Base-by-base conservation (phyloP, 1,140 invertebrate genomes). In the Zaprionus davidi region DNA sequence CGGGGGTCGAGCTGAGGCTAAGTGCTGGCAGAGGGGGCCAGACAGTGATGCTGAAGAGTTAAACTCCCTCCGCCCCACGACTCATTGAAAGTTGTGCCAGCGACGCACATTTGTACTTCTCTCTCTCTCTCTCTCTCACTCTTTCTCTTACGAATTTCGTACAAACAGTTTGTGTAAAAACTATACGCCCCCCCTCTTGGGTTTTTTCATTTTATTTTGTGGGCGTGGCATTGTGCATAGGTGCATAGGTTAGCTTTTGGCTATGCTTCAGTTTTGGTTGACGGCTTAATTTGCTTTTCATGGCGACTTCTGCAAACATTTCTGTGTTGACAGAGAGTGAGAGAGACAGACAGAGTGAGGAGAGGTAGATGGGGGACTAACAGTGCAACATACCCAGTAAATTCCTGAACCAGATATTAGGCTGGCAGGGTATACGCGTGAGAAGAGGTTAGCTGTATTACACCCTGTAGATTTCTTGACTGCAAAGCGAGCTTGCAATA, bases 271-370 rank as follows among this genome's bases (percentile, higher is more conserved):
- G 34, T 75, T 87, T 78, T 34, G 11, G 65, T 69, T 64, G 66
- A 87, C 74, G 74, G 84, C 85, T 87, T 88, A 88, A 87, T 87
- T 87, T 87, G 74, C 71, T 83, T 87, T 87, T 76, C 81, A 88
- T 87, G 78, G 66, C 59, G 44, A 64, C 41, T 70, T 69, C 38
- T 55, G 69, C 68, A 78, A 68, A 78, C 53, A 57, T 36, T 41
- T 13, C n/a, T 46, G 20, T 12, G 46, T 51, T 51, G 46, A 51
- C 20, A 64, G 22, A 28, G 12, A 20, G 36, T 2, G 15, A 44
- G 13, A 13, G 5, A 63, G 24, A 26, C 26, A 4, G 12, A 17
- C 13, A 9, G 5, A 56, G 26, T 4, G 11, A 13, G 15, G 26
- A 20, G 13, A 24, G 34, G 2, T 13, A 38, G 20, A 12, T 26